Evolutionary conservation across 1,140 invertebrate species (phyloP).

Genomic region (Formica selysi): DNA sequence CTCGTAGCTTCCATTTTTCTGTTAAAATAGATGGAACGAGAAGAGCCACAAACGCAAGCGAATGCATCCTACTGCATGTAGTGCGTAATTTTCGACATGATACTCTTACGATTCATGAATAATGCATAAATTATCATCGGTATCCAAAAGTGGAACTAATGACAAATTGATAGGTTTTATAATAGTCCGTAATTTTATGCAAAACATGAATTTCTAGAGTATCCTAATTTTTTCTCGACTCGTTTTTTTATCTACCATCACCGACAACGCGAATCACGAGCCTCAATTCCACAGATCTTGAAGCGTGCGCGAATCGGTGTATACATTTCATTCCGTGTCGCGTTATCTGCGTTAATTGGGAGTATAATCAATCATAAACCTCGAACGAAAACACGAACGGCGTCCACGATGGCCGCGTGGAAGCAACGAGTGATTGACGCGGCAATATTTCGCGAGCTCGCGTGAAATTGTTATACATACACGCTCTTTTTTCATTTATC

Average conservation of each 20-base stretch:
- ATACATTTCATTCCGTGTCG: neutral
- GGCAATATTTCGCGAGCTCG: conserved; percentile 36
- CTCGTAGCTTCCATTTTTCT: conserved; percentile 23
- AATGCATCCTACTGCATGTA: conserved; percentile 1
- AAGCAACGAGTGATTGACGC: conserved; percentile 47
- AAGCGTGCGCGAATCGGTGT: neutral
- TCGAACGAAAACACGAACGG: neutral
- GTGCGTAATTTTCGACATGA: conserved; percentile 5
- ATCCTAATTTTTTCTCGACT: neutral
- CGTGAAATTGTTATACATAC: conserved; percentile 44
- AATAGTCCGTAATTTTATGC: neutral
- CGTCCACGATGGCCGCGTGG: neutral
- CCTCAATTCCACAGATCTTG: neutral
- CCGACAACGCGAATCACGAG: neutral
- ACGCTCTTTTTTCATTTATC: neutral
- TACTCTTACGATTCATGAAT: neutral
- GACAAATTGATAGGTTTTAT: neutral
- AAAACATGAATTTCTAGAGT: neutral
- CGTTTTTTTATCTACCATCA: too few relatives aligned
- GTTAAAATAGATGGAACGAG: conserved; percentile 22
- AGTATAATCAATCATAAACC: conserved; percentile 51
- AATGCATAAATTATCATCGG: neutral
- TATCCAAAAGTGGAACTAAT: neutral
- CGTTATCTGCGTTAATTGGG: conserved; percentile 55
- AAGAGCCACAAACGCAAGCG: neutral